phyloP scores from a whole-genome alignment of 2,888 invertebrate species.

The Lycophotia porphyrea region DNA sequence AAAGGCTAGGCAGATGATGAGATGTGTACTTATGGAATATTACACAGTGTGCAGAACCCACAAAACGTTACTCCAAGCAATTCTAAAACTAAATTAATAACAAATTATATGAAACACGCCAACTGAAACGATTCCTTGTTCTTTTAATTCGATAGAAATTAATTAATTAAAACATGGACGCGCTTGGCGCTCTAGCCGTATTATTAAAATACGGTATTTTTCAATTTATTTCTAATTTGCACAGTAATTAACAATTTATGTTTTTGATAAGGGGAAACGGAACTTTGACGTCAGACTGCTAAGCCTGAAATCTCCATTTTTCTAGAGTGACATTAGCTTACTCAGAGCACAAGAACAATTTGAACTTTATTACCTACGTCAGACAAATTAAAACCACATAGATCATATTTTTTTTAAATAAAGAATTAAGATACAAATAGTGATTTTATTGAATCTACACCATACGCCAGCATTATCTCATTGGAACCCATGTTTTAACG shows the following conservation, averaged over 20 bases:
- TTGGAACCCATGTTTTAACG: not conserved
- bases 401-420: not conserved
- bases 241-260: conserved; percentile 36
- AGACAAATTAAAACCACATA: not conserved
- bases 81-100: conserved; percentile 20
- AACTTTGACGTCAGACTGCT: not conserved
- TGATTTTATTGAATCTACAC: not conserved
- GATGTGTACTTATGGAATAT: not conserved
- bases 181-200: conserved; percentile 5
- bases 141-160: conserved; percentile 47
- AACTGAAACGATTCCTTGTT: conserved; percentile 32
- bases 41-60: conserved; percentile 17
- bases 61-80: not conserved
- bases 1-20: not conserved
- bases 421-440: not conserved
- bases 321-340: not conserved
- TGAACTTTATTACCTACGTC: not conserved
- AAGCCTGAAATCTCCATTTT: not conserved
- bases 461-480: not conserved
- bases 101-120: conserved; percentile 31
- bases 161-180: conserved; percentile 46
- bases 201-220: conserved; percentile 39
- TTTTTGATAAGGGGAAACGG: conserved; percentile 24
- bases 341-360: not conserved
- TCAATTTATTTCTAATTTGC: conserved; percentile 47